A percentile compares a stretch with the other conserved stretches of the same genome.
Conservation (phyloP, 2,888 invertebrate species). For the Polyommatus iphigenia region DNA sequence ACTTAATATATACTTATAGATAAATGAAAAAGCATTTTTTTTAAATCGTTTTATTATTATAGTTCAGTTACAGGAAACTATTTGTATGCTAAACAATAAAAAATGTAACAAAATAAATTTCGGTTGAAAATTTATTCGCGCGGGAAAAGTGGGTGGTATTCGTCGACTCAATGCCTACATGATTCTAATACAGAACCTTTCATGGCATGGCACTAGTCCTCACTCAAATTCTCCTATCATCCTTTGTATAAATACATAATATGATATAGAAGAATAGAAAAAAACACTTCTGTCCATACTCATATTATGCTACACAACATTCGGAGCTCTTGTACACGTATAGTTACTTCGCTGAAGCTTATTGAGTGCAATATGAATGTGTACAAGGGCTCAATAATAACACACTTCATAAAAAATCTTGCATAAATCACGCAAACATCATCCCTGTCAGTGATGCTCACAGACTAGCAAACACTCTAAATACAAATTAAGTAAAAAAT, state of each 20-base stretch:
- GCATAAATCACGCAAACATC: conserved; percentile 79
- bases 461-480: conserved; percentile 77
- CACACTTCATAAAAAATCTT: conserved; percentile 68
- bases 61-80: conserved; percentile 71
- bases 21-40: conserved; percentile 33
- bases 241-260: conserved; percentile 63
- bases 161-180: conserved; percentile 74
- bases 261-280: conserved; percentile 51
- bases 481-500: conserved; percentile 42
- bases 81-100: conserved; percentile 63
- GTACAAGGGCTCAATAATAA: conserved; percentile 39
- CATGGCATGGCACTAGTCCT: conserved; percentile 80
- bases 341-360: background rate
- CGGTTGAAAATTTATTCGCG: conserved; percentile 61
- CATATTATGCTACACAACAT: conserved; percentile 33
- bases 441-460: conserved; percentile 78
- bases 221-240: conserved; percentile 77
- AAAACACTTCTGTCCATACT: conserved; percentile 49
- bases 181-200: conserved; percentile 80
- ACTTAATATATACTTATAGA: too few species aligned
- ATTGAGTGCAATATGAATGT: conserved; percentile 1
- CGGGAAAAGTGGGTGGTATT: conserved; percentile 80
- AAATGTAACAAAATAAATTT: conserved; percentile 66
- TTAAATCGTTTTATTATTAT: conserved; percentile 72
- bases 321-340: conserved; percentile 42